phyloP scores from a whole-genome alignment of 2,797 vertebrate genomes.

The Cynodonichthys magdalenae region DNA sequence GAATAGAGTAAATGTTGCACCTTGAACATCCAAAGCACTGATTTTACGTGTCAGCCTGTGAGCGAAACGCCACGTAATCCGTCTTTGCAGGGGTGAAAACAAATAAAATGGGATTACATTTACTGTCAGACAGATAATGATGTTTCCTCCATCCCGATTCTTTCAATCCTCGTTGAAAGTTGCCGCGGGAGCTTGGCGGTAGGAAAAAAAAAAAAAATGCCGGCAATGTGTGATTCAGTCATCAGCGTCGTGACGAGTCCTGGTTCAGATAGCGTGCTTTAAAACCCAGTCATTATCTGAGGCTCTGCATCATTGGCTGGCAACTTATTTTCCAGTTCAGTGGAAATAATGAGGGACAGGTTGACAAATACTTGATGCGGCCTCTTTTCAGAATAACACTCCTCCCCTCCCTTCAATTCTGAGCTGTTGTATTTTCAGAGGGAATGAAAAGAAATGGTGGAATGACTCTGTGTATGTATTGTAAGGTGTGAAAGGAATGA shows the following conservation, averaged over 20 bases:
- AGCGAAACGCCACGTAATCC: slow-evolving; percentile 56
- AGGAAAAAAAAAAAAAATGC: slow-evolving; percentile 36
- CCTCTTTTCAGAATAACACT: slow-evolving; percentile 64
- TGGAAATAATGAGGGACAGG: slow-evolving; percentile 75
- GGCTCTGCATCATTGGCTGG: slow-evolving; percentile 69
- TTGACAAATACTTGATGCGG: slow-evolving; percentile 78
- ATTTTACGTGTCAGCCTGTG: slow-evolving; percentile 51
- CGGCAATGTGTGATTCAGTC: slow-evolving; percentile 53
- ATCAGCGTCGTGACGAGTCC: slow-evolving; percentile 60
- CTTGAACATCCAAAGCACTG: slow-evolving; percentile 31
- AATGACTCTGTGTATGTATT: slow-evolving; percentile 45
- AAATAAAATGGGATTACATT: slow-evolving; percentile 56
- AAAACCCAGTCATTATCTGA: slow-evolving; percentile 72
- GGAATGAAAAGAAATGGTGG: slow-evolving; percentile 52
- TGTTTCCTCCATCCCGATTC: slow-evolving; percentile 41
- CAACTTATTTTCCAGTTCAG: slow-evolving; percentile 85
- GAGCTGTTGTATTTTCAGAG: slow-evolving; percentile 61
- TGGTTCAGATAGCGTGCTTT: slow-evolving; percentile 70
- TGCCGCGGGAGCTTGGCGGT: slow-evolving; percentile 44
- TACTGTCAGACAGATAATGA: slow-evolving; percentile 55
- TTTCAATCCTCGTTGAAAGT: slow-evolving; percentile 49
- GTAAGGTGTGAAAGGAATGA: slow-evolving; percentile 47
- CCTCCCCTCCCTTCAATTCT: slow-evolving; percentile 42
- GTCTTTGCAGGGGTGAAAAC: slow-evolving; percentile 44
- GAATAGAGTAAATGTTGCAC: slow-evolving; percentile 49